These are phyloP conservation scores for Myotis brandtii DNA, from an alignment of 2,113 vertebrate genomes.

Conservation along the genomic window DNA sequence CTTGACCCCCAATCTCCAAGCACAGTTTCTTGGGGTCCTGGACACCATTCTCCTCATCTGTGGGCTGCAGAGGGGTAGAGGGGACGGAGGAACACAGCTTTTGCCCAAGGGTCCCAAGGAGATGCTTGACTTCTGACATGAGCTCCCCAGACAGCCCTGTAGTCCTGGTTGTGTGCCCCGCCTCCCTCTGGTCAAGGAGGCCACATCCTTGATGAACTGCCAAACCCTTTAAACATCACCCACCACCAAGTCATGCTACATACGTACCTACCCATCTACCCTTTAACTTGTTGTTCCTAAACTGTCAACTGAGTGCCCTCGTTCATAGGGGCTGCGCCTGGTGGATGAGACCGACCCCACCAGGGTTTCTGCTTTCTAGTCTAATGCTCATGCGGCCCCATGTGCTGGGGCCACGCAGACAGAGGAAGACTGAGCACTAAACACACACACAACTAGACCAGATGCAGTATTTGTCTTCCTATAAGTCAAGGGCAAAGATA, in stretches of 20 bases:
- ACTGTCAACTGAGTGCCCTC: not conserved
- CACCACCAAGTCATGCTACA: not conserved
- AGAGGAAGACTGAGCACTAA: not conserved
- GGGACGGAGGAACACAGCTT: not conserved
- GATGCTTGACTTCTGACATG: not conserved
- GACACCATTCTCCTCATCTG: not conserved
- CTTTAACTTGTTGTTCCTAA: not conserved
- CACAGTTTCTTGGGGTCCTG: not conserved
- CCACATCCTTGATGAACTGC: not conserved
- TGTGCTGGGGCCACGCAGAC: not conserved
- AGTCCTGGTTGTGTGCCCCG: not conserved
- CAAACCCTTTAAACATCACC: not conserved
- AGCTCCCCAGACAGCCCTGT: not conserved
- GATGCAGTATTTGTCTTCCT: conserved; percentile 41
- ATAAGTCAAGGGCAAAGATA: not conserved
- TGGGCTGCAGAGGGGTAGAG: not conserved
- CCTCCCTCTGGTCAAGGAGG: not conserved
- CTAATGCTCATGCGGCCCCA: not conserved
- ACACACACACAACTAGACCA: not conserved
- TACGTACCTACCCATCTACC: not conserved
- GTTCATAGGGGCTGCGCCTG: not conserved
- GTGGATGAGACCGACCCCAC: not conserved
- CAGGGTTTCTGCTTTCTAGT: not conserved
- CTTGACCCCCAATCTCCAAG: not conserved
- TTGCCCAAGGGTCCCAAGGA: not conserved